Conservation (phyloP, 2,797 vertebrate species). For the Okamejei kenojei region DNA sequence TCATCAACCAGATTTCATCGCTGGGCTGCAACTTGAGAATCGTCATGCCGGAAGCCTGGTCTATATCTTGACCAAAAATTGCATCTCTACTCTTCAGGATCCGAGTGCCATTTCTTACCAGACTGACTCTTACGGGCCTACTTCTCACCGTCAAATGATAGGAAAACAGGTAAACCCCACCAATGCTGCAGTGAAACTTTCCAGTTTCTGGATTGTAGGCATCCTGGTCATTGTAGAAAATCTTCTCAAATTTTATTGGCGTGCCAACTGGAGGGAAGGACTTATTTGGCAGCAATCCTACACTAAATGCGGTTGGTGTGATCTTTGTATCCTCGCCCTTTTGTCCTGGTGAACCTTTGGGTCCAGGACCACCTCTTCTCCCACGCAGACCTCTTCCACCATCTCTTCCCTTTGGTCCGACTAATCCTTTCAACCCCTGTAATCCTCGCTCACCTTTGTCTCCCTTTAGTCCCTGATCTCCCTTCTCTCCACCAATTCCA, state of each 20-base stretch:
- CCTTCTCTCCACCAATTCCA: slow-evolving; percentile 68
- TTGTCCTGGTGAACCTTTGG: slow-evolving; percentile 75
- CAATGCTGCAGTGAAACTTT: slow-evolving; percentile 78
- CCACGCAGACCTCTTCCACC: slow-evolving; percentile 80
- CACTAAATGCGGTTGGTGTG: slow-evolving; percentile 78
- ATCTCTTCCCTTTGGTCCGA: slow-evolving; percentile 66
- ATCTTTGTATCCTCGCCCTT: slow-evolving; percentile 56
- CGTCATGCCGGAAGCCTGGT: slow-evolving; percentile 83
- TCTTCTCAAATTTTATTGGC: slow-evolving; percentile 82
- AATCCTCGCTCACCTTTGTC: slow-evolving; percentile 71
- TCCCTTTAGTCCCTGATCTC: slow-evolving; percentile 70
- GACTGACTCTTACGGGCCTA: slow-evolving; percentile 73
- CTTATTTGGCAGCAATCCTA: slow-evolving; percentile 72
- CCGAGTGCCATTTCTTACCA: slow-evolving; percentile 74
- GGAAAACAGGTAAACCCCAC: slow-evolving; percentile 83
- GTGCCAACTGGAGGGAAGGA: slow-evolving; percentile 81
- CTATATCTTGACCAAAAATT: slow-evolving; percentile 83
- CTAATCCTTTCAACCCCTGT: slow-evolving; percentile 59
- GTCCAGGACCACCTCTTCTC: slow-evolving; percentile 69
- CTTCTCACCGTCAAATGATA: slow-evolving; percentile 87
- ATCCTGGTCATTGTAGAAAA: slow-evolving; percentile 80
- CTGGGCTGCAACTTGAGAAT: slow-evolving; percentile 70
- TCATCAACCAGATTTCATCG: slow-evolving; percentile 93
- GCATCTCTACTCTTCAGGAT: slow-evolving; percentile 79
- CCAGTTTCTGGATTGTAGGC: slow-evolving; percentile 71